These are phyloP conservation scores for Camponotus pennsylvanicus DNA, from an alignment of 1,140 invertebrate species.

Conservation along the genomic window DNA sequence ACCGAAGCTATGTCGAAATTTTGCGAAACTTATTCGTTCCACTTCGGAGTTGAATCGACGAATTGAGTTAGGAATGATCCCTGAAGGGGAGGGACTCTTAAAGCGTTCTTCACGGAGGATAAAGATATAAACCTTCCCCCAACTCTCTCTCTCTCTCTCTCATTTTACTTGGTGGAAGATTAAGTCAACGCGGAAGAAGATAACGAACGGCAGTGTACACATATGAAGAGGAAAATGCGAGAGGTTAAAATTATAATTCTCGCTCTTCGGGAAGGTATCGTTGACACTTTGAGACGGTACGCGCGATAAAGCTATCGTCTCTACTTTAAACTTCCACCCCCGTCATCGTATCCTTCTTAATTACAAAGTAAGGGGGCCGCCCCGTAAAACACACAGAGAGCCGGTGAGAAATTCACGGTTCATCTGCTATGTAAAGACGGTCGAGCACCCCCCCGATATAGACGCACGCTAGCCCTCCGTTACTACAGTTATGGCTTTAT, in stretches of 20 bases:
- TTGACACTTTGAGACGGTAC: neutral
- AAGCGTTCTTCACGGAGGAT: neutral
- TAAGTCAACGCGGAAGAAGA: neutral
- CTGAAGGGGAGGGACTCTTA: no score
- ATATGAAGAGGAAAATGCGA: neutral
- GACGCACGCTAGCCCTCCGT: neutral
- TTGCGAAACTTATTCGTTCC: neutral
- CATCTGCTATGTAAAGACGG: slow-evolving; percentile 49
- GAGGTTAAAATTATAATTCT: slow-evolving; percentile 44
- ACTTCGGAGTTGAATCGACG: neutral
- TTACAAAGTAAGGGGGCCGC: slow-evolving; percentile 34
- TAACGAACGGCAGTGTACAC: neutral
- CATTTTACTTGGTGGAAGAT: neutral
- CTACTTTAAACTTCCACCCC: slow-evolving; percentile 43
- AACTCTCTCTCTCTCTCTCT: neutral
- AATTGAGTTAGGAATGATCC: neutral
- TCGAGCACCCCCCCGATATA: neutral
- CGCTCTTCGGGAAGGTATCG: slow-evolving; percentile 5
- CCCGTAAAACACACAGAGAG: slow-evolving; percentile 49
- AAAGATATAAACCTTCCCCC: neutral
- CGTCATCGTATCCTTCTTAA: slow-evolving; percentile 44
- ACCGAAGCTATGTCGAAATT: neutral
- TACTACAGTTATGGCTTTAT: slow-evolving; percentile 3
- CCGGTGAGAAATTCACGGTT: slow-evolving; percentile 41
- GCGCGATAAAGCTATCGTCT: slow-evolving; percentile 48